Evolutionary conservation across 2,888 invertebrate genomes (phyloP), one percentile per base, ranked within the genome.

Genomic region (Perithous albicinctus): DNA sequence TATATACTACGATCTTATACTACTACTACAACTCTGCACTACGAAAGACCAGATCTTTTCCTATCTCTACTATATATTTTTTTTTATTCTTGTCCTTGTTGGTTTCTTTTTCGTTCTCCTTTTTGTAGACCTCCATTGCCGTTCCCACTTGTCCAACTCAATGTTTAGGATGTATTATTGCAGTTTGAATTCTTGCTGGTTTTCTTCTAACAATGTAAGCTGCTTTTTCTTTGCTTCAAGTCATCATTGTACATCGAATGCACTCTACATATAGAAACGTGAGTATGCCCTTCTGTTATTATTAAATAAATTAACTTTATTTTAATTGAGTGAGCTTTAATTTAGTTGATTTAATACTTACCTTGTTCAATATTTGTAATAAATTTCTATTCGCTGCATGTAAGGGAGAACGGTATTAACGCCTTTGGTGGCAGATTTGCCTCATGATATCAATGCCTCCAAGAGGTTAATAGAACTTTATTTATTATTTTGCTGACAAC

Each of bases 1-100:
- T 88, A 89, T 89, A 88, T 89, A 72, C 90, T 90, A 89, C 89
- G 89, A 90, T 89, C 87, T 87, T 90, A 88, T 20, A 70, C 70
- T 89, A 89, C 87, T 85, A 84, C 86, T 83, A 80, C 79, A n/a
- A n/a, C n/a, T 76, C 86, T 85, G 80, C 87, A 86, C 85, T 87
- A 86, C 75, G 82, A 81, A 54, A 77, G 73, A 82, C 75, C 82
- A 78, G 75, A 82, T 84, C 81, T 84, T 86, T 86, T 85, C 84
- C 86, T 85, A 86, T 85, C 85, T 87, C 85, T 84, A 80, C 82
- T 63, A 73, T 54, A 67, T 63, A 74, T 54, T 18, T 51, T 32
- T 63, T 59, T 61, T 76, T 78, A 80, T 82, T 73, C 41, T 76
- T 75, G 81, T 73, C 64, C 43, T 51, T 48, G 59, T 78, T 67